Conservation (phyloP, 2,888 invertebrate species). For the Campoplex nolae region DNA sequence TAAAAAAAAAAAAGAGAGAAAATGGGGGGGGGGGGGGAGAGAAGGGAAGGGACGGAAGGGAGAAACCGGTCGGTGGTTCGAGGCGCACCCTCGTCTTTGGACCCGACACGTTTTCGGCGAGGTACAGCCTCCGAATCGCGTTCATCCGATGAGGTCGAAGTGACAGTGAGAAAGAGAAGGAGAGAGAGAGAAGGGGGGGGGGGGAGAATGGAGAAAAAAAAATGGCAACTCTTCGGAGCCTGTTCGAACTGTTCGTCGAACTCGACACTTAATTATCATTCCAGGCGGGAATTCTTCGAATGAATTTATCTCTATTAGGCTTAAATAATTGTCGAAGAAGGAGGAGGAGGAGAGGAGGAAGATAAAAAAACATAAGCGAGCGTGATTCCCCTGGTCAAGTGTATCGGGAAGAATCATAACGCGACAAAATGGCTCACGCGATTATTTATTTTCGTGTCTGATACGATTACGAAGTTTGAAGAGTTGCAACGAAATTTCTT, state of each 20-base stretch:
- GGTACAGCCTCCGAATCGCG: slow-evolving; percentile 22
- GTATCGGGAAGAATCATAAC: not conserved
- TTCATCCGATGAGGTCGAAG: slow-evolving; percentile 39
- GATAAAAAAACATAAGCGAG: not conserved
- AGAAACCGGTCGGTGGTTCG: slow-evolving; percentile 55
- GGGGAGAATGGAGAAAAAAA: not conserved
- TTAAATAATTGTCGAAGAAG: slow-evolving; percentile 43
- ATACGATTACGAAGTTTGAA: not conserved
- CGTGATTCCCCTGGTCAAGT: slow-evolving; percentile 9
- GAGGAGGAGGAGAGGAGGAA: not conserved
- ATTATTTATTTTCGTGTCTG: not conserved
- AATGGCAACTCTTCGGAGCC: slow-evolving; percentile 14
- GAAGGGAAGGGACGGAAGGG: not conserved
- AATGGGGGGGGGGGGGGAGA: not conserved
- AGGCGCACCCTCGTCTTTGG: slow-evolving; percentile 54
- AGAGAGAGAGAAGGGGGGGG: not conserved
- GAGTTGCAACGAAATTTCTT: not conserved
- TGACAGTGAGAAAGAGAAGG: slow-evolving; percentile 17
- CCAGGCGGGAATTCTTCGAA: slow-evolving; percentile 52
- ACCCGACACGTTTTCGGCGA: slow-evolving; percentile 62
- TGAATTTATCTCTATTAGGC: slow-evolving; percentile 63
- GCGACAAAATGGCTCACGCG: not conserved
- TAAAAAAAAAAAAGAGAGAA: not conserved
- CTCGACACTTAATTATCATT: slow-evolving; percentile 57
- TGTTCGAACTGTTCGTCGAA: slow-evolving; percentile 47